Evolutionary conservation across 1,140 invertebrate genomes (phyloP).

Genomic region (Popillia japonica): DNA sequence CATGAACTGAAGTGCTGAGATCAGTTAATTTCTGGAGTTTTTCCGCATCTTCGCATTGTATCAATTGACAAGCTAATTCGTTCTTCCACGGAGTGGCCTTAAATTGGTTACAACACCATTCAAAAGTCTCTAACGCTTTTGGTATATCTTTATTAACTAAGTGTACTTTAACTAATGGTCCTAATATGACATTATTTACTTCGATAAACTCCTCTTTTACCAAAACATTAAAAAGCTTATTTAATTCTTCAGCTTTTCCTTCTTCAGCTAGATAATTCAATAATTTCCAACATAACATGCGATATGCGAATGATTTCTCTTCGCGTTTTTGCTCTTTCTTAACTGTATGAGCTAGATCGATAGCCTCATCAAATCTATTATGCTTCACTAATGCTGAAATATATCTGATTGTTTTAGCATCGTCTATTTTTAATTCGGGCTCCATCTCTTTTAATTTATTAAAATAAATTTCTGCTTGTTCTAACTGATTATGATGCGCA

Average conservation of each 20-base stretch:
- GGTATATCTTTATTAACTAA: slow-evolving; percentile 70
- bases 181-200: slow-evolving; percentile 69
- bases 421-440: slow-evolving; percentile 67
- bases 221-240: too few relatives aligned
- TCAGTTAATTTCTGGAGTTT: slow-evolving; percentile 81
- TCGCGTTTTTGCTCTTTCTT: slow-evolving; percentile 58
- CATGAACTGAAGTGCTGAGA: slow-evolving; percentile 76
- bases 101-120: slow-evolving; percentile 68
- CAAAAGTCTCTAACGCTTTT: slow-evolving; percentile 74
- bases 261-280: slow-evolving; percentile 73
- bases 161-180: slow-evolving; percentile 76
- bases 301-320: slow-evolving; percentile 61
- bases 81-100: slow-evolving; percentile 75
- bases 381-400: slow-evolving; percentile 67
- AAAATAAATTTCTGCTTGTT: slow-evolving; percentile 67
- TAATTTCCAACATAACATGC: slow-evolving; percentile 69
- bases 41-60: slow-evolving; percentile 78
- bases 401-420: slow-evolving; percentile 66
- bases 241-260: slow-evolving; percentile 67
- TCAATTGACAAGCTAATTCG: slow-evolving; percentile 74
- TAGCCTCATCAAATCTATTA: slow-evolving; percentile 67
- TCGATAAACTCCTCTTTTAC: slow-evolving; percentile 69
- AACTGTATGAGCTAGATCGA: slow-evolving; percentile 66
- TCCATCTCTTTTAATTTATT: slow-evolving; percentile 63
- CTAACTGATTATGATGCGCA: slow-evolving; percentile 65